A percentile compares a stretch with the other conserved stretches of the same genome.
phyloP scores from a whole-genome alignment of 2,797 vertebrate species.

The Acanthis flammea region DNA sequence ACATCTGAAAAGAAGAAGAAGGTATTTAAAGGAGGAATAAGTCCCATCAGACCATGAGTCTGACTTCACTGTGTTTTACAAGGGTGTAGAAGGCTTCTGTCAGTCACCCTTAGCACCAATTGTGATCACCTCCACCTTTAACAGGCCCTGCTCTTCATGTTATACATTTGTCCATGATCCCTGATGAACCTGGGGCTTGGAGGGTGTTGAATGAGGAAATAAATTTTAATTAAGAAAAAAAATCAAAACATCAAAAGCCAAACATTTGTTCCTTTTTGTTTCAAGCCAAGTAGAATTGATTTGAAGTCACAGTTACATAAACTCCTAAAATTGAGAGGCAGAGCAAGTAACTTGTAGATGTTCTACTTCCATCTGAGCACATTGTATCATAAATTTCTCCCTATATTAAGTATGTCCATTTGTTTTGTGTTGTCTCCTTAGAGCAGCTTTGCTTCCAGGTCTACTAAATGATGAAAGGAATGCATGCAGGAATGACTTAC shows the following conservation, averaged over 20 bases:
- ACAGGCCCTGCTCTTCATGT: not conserved
- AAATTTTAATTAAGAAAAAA: not conserved
- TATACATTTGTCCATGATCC: not conserved
- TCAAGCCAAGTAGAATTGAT: not conserved
- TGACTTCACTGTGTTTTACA: not conserved
- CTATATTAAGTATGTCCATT: not conserved
- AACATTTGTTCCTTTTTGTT: not conserved
- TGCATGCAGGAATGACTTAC: not conserved
- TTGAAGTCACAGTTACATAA: not conserved
- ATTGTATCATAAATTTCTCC: not conserved
- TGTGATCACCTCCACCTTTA: not conserved
- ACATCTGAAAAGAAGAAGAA: not conserved
- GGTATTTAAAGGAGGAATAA: not conserved
- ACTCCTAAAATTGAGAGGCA: not conserved
- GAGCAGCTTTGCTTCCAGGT: constrained; percentile 26
- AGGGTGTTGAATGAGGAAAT: not conserved
- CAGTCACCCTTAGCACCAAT: not conserved
- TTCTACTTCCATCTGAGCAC: not conserved
- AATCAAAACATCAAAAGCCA: fast-evolving
- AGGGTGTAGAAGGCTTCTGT: not conserved
- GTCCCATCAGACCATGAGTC: not conserved
- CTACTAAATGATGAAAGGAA: constrained; percentile 24
- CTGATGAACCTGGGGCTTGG: not conserved
- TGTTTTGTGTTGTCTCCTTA: not conserved
- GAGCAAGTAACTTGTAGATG: not conserved